These are phyloP conservation scores for Amazona vittata DNA, from an alignment of 2,113 vertebrate genomes.

Conservation along the genomic window DNA sequence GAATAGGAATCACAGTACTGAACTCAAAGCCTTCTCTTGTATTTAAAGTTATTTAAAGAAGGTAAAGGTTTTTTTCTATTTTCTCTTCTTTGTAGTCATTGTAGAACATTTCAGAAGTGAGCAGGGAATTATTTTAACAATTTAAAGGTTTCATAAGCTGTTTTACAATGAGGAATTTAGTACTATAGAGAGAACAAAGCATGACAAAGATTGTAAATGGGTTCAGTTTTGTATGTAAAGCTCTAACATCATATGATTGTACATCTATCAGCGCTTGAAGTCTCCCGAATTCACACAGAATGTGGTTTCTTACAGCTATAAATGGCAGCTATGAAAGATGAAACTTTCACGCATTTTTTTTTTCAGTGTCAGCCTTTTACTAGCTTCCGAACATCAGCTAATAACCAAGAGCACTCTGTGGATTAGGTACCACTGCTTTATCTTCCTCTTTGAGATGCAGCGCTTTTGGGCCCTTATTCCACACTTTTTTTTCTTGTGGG, in stretches of 20 bases:
- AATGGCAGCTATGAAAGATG: neutral
- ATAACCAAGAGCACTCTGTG: neutral
- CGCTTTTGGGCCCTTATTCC: neutral
- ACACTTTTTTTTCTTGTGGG: neutral
- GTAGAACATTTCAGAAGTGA: neutral
- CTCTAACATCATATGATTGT: neutral
- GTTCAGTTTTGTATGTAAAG: neutral
- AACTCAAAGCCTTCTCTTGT: neutral
- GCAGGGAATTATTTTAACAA: neutral
- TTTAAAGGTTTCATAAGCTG: neutral
- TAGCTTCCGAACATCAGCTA: neutral
- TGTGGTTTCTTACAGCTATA: neutral
- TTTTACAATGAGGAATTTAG: neutral
- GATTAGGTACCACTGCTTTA: neutral
- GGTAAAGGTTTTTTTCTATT: neutral
- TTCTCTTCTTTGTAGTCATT: neutral
- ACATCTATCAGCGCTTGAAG: neutral
- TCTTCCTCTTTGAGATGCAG: neutral
- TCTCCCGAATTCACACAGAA: neutral
- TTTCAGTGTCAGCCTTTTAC: neutral
- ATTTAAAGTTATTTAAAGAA: constrained; percentile 13
- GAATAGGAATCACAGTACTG: neutral
- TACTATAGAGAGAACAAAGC: neutral
- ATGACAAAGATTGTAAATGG: neutral
- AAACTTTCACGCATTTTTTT: neutral